These are phyloP conservation scores for Cryptophagus acutangulus DNA, from an alignment of 2,888 invertebrate genomes.

Conservation along the genomic window DNA sequence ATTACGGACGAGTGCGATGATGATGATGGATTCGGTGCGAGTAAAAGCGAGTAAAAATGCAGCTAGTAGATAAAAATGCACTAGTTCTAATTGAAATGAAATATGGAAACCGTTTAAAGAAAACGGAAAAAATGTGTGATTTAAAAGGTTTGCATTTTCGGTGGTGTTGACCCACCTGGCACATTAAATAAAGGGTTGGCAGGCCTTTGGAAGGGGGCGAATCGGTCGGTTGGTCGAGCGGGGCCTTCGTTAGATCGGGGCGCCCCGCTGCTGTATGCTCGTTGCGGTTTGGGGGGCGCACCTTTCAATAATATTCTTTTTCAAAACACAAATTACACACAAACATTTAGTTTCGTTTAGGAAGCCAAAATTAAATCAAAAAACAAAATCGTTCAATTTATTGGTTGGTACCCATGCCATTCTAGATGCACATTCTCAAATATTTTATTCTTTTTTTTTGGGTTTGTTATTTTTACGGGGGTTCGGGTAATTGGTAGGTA, in stretches of 20 bases:
- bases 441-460: too few species aligned
- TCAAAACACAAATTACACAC: not conserved
- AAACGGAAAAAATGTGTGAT: conserved; percentile 11
- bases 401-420: too few species aligned
- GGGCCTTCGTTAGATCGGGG: conserved; percentile 45
- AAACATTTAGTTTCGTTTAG: too few species aligned
- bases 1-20: not conserved
- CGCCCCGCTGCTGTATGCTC: conserved; percentile 51
- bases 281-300: conserved; percentile 59
- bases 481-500: too few species aligned
- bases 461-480: too few species aligned
- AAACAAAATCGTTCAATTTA: too few species aligned
- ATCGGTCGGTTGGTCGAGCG: conserved; percentile 45
- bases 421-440: too few species aligned
- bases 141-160: conserved; percentile 11
- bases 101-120: not conserved
- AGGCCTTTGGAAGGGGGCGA: conserved; percentile 47
- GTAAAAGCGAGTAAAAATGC: not conserved
- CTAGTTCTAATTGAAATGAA: not conserved
- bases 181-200: conserved; percentile 53
- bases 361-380: too few species aligned
- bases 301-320: conserved; percentile 31
- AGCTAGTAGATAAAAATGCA: not conserved
- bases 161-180: conserved; percentile 53
- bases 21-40: not conserved